phyloP scores from a whole-genome alignment of 2,797 vertebrate genomes.

The Tinamus major region DNA sequence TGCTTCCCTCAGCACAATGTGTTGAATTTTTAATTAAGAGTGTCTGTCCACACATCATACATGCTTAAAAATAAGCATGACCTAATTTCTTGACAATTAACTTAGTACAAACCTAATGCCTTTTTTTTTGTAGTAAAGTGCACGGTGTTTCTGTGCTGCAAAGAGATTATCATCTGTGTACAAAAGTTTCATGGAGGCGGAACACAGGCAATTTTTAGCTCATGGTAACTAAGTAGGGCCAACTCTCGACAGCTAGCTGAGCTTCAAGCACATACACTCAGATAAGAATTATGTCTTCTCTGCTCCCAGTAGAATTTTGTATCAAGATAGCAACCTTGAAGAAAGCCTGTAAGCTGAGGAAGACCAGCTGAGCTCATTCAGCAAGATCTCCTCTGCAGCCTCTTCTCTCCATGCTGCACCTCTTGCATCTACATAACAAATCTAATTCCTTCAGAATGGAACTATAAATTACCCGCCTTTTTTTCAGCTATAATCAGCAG shows the following conservation, averaged over 20 bases:
- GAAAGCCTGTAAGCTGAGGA: not conserved
- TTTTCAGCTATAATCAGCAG: not conserved
- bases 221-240: not conserved
- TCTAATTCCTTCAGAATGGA: not conserved
- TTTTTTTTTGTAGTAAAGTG: not conserved
- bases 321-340: not conserved
- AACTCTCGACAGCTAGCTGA: not conserved
- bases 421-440: not conserved
- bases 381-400: not conserved
- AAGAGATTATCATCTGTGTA: not conserved
- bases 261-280: not conserved
- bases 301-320: not conserved
- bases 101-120: too few relatives aligned
- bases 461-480: not conserved
- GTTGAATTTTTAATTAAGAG: conserved; percentile 18
- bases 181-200: not conserved
- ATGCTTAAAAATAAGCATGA: not conserved
- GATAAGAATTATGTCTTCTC: not conserved
- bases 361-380: not conserved
- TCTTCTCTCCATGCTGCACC: not conserved
- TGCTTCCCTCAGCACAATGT: not conserved
- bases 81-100: not conserved
- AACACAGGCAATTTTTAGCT: not conserved
- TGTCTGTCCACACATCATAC: not conserved
- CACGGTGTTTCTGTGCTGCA: not conserved